phyloP scores from a whole-genome alignment of 2,113 vertebrate genomes.

The rat (Rattus norvegicus) region GRCr8 NC_086026.1:76558001-76558500 shows the following conservation, averaged over 20 bases:
- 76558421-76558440: too few species aligned
- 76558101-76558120: not conserved
- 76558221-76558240: not conserved
- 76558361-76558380: too few species aligned
- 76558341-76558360: too few species aligned
- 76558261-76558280: not conserved
- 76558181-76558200: not conserved
- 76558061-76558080: not conserved
- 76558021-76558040: not conserved
- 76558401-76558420: too few species aligned
- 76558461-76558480: too few species aligned
- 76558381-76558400: too few species aligned
- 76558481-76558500: too few species aligned
- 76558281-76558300: too few species aligned
- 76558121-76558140: not conserved
- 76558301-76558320: too few species aligned
- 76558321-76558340: too few species aligned
- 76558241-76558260: not conserved
- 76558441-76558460: too few species aligned
- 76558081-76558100: not conserved
- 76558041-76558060: not conserved
- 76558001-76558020: not conserved
- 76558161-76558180: not conserved
- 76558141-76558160: not conserved
- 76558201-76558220: not conserved